phyloP scores from a whole-genome alignment of 1,140 invertebrate genomes.

The Calliopsis andreniformis region DNA sequence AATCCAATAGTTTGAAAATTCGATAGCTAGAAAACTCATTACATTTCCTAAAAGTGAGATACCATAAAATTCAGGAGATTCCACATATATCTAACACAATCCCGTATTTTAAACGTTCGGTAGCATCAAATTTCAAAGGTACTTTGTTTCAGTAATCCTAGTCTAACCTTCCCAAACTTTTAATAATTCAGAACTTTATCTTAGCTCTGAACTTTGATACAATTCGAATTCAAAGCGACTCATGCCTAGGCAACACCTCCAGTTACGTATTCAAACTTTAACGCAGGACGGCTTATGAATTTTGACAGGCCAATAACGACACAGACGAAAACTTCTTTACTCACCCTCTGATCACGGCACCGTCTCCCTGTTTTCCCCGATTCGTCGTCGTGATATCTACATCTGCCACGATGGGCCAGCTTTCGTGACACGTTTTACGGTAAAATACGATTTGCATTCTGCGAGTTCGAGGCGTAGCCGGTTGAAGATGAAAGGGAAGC shows the following conservation, averaged over 20 bases:
- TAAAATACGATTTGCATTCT: constrained; percentile 63
- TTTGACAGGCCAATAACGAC: constrained; percentile 1
- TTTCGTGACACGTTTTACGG: constrained; percentile 59
- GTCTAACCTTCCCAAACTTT: too few species aligned
- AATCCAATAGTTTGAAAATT: neutral
- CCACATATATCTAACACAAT: neutral
- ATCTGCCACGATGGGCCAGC: constrained; percentile 47
- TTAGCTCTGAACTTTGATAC: too few species aligned
- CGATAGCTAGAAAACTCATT: too few species aligned
- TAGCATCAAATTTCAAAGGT: neutral
- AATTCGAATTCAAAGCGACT: neutral
- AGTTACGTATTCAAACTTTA: too few species aligned
- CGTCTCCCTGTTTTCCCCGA: neutral
- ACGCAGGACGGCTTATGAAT: neutral
- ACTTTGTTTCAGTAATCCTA: too few species aligned
- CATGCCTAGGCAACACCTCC: neutral
- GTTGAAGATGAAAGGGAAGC: constrained; percentile 63
- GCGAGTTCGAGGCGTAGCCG: constrained; percentile 30
- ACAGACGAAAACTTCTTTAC: neutral
- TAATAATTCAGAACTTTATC: too few species aligned
- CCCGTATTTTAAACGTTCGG: neutral
- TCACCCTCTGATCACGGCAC: neutral
- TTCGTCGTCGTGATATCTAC: constrained; percentile 40
- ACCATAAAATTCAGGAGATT: neutral
- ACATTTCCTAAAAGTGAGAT: too few species aligned